Percentiles rank a stretch among this genome's conserved stretches.
phyloP scores from a whole-genome alignment of 2,888 invertebrate genomes.

The Drosophila mayaguana region DNA sequence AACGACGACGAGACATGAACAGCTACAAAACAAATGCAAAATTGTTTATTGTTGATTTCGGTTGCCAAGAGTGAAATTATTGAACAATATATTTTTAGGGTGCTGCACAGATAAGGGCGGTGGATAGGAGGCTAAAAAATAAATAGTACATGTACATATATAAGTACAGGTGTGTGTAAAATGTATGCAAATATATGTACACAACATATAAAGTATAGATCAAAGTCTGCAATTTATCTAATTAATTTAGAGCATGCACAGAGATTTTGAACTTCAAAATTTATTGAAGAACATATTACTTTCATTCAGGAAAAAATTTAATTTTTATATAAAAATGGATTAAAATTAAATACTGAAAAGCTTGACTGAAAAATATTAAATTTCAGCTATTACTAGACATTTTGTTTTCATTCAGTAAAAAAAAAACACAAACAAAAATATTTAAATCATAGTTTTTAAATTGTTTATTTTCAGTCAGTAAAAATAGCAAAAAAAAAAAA shows the following conservation, averaged over 20 bases:
- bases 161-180: background rate
- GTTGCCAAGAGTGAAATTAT: slow-evolving; percentile 81
- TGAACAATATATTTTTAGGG: slow-evolving; percentile 64
- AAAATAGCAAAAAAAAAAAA: no score
- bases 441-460: no score
- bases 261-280: no score
- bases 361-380: no score
- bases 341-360: no score
- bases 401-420: background rate
- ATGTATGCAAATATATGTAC: background rate
- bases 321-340: no score
- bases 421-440: background rate
- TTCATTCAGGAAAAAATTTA: no score
- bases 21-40: slow-evolving; percentile 65
- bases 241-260: background rate
- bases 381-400: no score
- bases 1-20: background rate
- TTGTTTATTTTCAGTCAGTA: no score
- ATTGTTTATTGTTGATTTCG: slow-evolving; percentile 74
- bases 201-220: background rate
- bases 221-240: background rate
- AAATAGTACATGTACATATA: slow-evolving; percentile 1
- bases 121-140: background rate
- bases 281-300: background rate
- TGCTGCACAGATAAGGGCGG: background rate